A percentile compares a stretch with the other conserved stretches of the same genome.
Evolutionary conservation across 2,797 vertebrate species (phyloP).

Genomic region (Nyctibius grandis): DNA sequence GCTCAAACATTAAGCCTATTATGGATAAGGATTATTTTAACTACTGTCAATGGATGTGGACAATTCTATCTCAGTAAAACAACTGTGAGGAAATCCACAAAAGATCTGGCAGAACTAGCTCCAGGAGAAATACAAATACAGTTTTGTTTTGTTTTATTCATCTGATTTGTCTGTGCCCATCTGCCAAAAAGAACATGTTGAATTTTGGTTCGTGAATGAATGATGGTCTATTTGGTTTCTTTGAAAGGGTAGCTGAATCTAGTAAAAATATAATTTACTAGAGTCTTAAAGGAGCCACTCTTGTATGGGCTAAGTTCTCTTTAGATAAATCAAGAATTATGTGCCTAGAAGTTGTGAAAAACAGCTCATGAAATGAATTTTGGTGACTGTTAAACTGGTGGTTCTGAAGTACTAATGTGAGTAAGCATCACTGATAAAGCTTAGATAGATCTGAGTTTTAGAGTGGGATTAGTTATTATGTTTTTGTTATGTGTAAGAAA

Average conservation of each 20-base stretch:
- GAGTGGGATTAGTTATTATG: neutral
- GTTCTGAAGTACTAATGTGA: neutral
- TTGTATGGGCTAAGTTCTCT: neutral
- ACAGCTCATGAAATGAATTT: neutral
- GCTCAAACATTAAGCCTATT: neutral
- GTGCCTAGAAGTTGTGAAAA: neutral
- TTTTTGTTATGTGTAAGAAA: neutral
- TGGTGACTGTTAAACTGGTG: neutral
- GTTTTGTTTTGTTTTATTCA: too few species aligned
- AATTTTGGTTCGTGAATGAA: neutral
- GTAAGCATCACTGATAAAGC: neutral
- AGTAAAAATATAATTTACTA: neutral
- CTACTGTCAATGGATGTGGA: neutral
- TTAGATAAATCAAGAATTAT: neutral
- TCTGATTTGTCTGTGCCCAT: neutral
- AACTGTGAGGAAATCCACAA: constrained; percentile 33
- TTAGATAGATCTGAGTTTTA: neutral
- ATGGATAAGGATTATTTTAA: constrained; percentile 8
- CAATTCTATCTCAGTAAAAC: constrained; percentile 46
- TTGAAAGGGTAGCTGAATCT: neutral
- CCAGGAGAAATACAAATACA: constrained; percentile 2
- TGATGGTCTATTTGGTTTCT: neutral
- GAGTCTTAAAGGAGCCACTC: neutral
- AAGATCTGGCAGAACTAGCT: constrained; percentile 1
- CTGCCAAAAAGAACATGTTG: neutral